phyloP scores from a whole-genome alignment of 2,113 vertebrate genomes.

The Monopterus albus region DNA sequence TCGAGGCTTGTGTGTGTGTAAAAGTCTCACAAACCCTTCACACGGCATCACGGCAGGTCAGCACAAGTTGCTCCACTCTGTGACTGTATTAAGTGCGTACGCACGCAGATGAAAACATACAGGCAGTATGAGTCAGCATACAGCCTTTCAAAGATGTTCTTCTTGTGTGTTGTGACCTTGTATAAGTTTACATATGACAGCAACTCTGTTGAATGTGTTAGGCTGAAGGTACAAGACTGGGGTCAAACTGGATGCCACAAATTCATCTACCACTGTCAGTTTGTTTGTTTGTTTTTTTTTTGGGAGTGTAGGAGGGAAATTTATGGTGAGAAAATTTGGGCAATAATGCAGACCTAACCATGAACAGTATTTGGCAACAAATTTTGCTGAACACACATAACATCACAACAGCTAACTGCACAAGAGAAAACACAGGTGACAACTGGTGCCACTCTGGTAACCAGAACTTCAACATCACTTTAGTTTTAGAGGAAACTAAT shows the following conservation, averaged over 20 bases:
- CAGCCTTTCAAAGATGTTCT: slow-evolving; percentile 43
- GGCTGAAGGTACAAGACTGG: slow-evolving; percentile 46
- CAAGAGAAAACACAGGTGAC: too few species aligned
- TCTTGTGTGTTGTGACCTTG: slow-evolving; percentile 32
- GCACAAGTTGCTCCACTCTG: neutral
- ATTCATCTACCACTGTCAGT: too few species aligned
- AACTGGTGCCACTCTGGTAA: too few species aligned
- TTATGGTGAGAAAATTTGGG: too few species aligned
- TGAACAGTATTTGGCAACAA: neutral
- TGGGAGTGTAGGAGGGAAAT: too few species aligned
- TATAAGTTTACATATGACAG: slow-evolving; percentile 47
- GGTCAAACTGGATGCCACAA: slow-evolving; percentile 40
- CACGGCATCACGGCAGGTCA: slow-evolving; percentile 11
- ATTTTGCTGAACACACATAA: neutral
- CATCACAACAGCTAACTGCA: neutral
- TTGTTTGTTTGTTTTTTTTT: too few species aligned
- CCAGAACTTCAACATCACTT: too few species aligned
- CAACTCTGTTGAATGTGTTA: slow-evolving; percentile 58
- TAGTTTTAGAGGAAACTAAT: too few species aligned
- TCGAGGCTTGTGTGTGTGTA: neutral
- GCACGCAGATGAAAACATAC: slow-evolving; percentile 8
- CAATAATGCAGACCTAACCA: neutral
- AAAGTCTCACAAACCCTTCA: too few species aligned
- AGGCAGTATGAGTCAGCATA: slow-evolving; percentile 59
- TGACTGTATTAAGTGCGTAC: slow-evolving; percentile 6